A percentile compares a stretch with the other conserved stretches of the same genome.
phyloP scores from a whole-genome alignment of 2,797 vertebrate species.

The Epinephelus malabaricus region DNA sequence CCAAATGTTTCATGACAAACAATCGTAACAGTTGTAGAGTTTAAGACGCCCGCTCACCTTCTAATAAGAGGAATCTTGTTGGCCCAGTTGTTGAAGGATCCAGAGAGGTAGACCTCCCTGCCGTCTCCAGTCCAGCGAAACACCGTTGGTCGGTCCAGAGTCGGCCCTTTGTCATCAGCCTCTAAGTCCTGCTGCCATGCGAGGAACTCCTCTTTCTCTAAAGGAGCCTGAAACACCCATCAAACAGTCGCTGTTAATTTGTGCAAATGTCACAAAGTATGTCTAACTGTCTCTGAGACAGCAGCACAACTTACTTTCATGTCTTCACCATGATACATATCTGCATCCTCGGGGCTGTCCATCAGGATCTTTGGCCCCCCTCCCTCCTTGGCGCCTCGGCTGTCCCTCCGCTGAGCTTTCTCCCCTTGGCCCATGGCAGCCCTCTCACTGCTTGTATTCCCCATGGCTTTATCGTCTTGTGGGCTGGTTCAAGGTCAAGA shows the following conservation, averaged over 20 bases:
- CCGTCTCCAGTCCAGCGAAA: constrained; percentile 98
- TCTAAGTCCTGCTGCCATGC: constrained; percentile 97
- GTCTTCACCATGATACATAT: constrained; percentile 94
- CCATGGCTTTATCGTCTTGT: constrained; percentile 85
- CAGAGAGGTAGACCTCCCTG: constrained; percentile 95
- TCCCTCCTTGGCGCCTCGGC: constrained; percentile 91
- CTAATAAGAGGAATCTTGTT: constrained; percentile 95
- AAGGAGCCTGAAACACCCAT: constrained; percentile 84
- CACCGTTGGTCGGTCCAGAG: constrained; percentile 93
- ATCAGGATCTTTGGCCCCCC: constrained; percentile 96
- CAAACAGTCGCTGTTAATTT: neutral
- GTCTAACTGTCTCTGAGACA: neutral
- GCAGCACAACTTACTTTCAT: constrained; percentile 88
- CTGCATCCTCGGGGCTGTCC: constrained; percentile 97
- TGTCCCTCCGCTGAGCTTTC: constrained; percentile 91
- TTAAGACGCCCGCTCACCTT: constrained; percentile 84
- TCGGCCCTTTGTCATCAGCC: constrained; percentile 89
- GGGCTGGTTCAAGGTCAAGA: constrained; percentile 45
- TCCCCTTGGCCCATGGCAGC: constrained; percentile 92
- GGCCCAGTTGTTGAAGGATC: constrained; percentile 98
- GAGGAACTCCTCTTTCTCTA: constrained; percentile 94
- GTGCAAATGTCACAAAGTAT: neutral
- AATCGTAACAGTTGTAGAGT: neutral
- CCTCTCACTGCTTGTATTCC: constrained; percentile 97
- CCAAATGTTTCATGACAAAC: neutral